Evolutionary conservation across 2,113 vertebrate species (phyloP).

Genomic region (Salvelinus alpinus): DNA sequence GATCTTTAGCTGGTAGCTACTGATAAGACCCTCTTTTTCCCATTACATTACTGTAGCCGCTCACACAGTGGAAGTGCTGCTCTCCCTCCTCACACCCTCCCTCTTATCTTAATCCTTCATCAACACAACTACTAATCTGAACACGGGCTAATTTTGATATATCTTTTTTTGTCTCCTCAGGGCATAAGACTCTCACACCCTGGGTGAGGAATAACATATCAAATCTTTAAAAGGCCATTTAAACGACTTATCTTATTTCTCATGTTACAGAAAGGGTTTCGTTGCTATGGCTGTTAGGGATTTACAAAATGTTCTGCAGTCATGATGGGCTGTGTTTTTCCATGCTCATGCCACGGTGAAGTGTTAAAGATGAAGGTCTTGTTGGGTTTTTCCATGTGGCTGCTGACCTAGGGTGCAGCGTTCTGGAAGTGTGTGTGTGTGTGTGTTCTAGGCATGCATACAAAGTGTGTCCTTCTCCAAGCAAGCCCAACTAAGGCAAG

Average conservation of each 20-base stretch:
- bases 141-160: slow-evolving; percentile 56
- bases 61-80: slow-evolving; percentile 40
- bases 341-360: neutral
- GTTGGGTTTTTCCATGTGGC: neutral
- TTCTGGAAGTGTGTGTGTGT: slow-evolving; percentile 9
- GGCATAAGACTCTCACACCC: too few relatives aligned
- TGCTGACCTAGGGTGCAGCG: neutral
- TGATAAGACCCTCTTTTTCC: slow-evolving; percentile 57
- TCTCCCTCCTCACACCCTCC: slow-evolving; percentile 46
- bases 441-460: slow-evolving; percentile 20
- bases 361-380: too few relatives aligned
- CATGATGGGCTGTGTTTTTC: neutral
- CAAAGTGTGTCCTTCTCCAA: slow-evolving; percentile 38
- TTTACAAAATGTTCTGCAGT: too few relatives aligned
- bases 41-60: slow-evolving; percentile 45
- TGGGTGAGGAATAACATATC: neutral
- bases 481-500: slow-evolving; percentile 53
- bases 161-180: too few relatives aligned
- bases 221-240: slow-evolving; percentile 16
- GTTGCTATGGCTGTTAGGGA: too few relatives aligned
- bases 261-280: too few relatives aligned
- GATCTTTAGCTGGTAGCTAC: slow-evolving; percentile 60
- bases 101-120: slow-evolving; percentile 72
- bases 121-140: slow-evolving; percentile 62
- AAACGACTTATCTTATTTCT: too few relatives aligned